Conservation (phyloP, 1,140 invertebrate genomes). For the Apis dorsata region DNA sequence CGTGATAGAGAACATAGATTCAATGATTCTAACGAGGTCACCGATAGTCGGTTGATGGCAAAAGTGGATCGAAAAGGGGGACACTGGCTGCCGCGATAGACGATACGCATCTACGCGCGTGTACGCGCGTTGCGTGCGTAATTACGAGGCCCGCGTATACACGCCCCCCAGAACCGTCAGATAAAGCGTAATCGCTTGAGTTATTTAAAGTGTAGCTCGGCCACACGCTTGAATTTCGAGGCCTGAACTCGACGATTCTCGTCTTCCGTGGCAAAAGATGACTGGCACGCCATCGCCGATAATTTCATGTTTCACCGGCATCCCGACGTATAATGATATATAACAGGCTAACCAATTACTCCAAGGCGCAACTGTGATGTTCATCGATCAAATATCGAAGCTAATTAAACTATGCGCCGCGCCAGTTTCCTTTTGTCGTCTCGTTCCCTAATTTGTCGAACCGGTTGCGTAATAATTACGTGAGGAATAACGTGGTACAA, state of each 20-base stretch:
- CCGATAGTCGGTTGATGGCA: neutral
- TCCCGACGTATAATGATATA: neutral
- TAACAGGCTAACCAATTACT: neutral
- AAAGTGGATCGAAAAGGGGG: constrained; percentile 27
- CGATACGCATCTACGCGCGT: constrained; percentile 24
- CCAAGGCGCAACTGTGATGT: neutral
- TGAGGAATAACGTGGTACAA: neutral
- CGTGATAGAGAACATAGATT: neutral
- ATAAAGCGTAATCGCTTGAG: constrained; percentile 30
- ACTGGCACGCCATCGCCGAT: neutral
- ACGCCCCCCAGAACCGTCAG: constrained; percentile 36
- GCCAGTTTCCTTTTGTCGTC: neutral
- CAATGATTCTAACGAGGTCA: constrained; percentile 1
- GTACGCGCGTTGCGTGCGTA: constrained; percentile 27
- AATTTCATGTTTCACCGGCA: neutral
- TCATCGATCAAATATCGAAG: neutral
- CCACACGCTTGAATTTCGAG: constrained; percentile 31
- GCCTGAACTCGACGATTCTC: neutral
- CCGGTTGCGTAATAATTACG: constrained; percentile 24
- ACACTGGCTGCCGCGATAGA: constrained; percentile 1
- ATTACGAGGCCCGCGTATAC: constrained; percentile 16
- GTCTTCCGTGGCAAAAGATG: neutral
- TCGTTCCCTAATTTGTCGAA: neutral
- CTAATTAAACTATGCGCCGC: too few relatives aligned
- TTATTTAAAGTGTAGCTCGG: constrained; percentile 25